A percentile compares a stretch with the other conserved stretches of the same genome.
phyloP scores from a whole-genome alignment of 2,113 vertebrate species.

The Melospiza melodia region DNA sequence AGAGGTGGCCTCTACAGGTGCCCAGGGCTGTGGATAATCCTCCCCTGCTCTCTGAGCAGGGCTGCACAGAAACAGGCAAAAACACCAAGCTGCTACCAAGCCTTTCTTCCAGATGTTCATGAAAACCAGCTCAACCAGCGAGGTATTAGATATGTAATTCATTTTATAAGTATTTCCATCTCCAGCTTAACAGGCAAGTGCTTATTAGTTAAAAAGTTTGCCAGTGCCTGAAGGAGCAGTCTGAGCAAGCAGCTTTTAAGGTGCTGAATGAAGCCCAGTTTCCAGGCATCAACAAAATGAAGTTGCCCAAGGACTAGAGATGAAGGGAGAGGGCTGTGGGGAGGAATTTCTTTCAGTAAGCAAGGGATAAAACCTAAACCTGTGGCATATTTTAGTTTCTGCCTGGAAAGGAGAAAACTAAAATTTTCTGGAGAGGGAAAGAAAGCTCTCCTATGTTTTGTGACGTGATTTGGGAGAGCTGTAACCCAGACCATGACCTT shows the following conservation, averaged over 20 bases:
- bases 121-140: neutral
- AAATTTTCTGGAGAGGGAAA: too few species aligned
- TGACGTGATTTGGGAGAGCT: neutral
- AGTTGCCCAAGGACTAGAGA: neutral
- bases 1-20: accelerated
- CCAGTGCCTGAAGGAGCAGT: neutral
- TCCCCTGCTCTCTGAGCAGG: accelerated
- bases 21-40: neutral
- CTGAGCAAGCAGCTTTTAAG: neutral
- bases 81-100: neutral
- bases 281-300: neutral
- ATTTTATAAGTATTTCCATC: neutral
- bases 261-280: neutral
- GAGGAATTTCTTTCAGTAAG: neutral
- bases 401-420: neutral
- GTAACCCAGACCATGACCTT: neutral
- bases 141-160: neutral
- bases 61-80: neutral
- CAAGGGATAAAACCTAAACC: neutral
- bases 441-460: neutral
- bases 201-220: neutral
- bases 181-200: neutral
- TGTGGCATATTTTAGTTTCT: neutral
- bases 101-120: neutral
- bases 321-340: neutral